Evolutionary conservation across 2,113 vertebrate species (phyloP), one percentile per base, ranked within the genome.

Genomic region (Morone chrysops): DNA sequence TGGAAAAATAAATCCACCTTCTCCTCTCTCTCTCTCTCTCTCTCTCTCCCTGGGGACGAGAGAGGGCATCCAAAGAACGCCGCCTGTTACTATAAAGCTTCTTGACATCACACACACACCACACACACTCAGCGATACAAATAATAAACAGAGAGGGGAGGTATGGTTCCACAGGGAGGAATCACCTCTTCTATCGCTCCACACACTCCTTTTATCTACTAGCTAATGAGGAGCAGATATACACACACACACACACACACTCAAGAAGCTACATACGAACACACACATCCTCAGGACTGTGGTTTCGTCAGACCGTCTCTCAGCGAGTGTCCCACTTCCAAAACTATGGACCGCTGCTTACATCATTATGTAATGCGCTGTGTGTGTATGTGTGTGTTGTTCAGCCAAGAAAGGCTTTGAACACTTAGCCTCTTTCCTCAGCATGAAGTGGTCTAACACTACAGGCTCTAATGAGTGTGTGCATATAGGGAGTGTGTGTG

Each of bases 291-390:
- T 90, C 66, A 87, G 89, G 90, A 91, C 90, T 40, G 16, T 8
- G 63, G 89, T 92, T 93, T 92, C 83, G 18, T 92, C 89, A 92
- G 87, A 83, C 81, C 70, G 62, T 90, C 89, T 91, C 89, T 70
- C 87, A 90, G 89, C 60, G 85, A 92, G 89, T 82, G 91, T 90
- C 91, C 92, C 91, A 93, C 86, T 92, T 93, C 91, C 87, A 87
- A 80, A 89, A 88, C 83, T 86, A 78, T 90, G 89, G 87, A 87
- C 90, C 17, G 54, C 84, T 85, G 89, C 89, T 93, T 92, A 89
- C 91, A 92, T 92, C 89, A 88, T 91, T 89, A 90, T 87, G 86
- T 87, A 92, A 87, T 47, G 7, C 56, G 75, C 41, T 38, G 69
- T 72, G 40, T 71, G 84, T 87, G 53, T 70, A 50, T 73, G 69